Conservation (phyloP, 2,113 vertebrate species). For the Zosterops pallidus region DNA sequence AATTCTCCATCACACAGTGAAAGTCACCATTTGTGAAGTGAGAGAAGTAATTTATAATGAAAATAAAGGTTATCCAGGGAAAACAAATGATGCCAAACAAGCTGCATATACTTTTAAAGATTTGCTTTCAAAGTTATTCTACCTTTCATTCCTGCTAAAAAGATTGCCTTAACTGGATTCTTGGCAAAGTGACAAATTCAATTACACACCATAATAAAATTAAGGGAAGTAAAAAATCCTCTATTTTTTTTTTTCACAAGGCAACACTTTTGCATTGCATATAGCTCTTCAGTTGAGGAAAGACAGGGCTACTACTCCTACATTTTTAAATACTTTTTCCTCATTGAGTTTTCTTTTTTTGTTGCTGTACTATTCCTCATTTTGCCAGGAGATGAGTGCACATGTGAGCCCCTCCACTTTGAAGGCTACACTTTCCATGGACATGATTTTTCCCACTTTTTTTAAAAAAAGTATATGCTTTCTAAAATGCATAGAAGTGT, state of each 20-base stretch:
- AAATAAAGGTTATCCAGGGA: constrained; percentile 35
- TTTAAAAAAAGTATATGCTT: not conserved
- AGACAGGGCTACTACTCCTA: not conserved
- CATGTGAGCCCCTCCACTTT: not conserved
- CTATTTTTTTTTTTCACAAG: not conserved
- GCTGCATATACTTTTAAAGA: not conserved
- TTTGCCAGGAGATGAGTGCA: not conserved
- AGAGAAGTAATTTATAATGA: constrained; percentile 36
- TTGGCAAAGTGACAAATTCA: constrained; percentile 1
- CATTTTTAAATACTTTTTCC: not conserved
- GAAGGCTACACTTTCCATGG: not conserved
- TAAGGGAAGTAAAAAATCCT: not conserved
- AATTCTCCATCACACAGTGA: not conserved
- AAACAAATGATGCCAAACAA: not conserved
- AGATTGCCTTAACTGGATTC: not conserved
- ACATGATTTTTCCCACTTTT: not conserved
- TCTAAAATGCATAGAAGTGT: not conserved
- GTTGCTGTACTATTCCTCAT: not conserved
- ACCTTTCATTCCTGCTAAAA: not conserved
- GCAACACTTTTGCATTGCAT: not conserved
- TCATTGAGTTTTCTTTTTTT: not conserved
- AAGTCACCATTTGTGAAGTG: constrained; percentile 34
- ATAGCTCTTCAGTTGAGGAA: not conserved
- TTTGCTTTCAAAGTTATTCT: not conserved
- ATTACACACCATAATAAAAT: not conserved